Percentiles rank a stretch among this genome's conserved stretches.
These are phyloP conservation scores for Camponotus pennsylvanicus DNA, from an alignment of 1,140 invertebrate genomes.

Conservation along the genomic window DNA sequence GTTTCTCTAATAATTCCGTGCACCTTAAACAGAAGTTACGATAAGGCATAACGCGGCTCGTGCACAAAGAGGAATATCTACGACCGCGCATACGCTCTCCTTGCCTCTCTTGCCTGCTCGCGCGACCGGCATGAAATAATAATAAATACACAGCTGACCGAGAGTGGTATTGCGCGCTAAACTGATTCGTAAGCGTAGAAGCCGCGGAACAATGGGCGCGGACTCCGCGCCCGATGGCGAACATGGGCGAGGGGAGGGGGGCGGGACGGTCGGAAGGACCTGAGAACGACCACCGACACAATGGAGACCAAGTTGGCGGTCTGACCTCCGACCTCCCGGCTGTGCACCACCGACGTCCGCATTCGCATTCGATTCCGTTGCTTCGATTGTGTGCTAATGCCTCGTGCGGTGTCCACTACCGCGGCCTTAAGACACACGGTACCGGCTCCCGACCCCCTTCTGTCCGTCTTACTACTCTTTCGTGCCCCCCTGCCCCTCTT, in stretches of 20 bases:
- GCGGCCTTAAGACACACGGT: slow-evolving; percentile 61
- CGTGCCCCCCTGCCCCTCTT: not conserved
- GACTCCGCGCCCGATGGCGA: slow-evolving; percentile 64
- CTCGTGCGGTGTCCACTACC: slow-evolving; percentile 76
- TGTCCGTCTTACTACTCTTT: slow-evolving; percentile 27
- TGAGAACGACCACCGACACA: slow-evolving; percentile 80
- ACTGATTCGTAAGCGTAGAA: slow-evolving; percentile 85
- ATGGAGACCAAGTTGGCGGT: slow-evolving; percentile 85
- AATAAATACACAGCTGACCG: slow-evolving; percentile 74
- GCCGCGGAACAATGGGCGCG: slow-evolving; percentile 82
- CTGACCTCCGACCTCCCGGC: slow-evolving; percentile 82
- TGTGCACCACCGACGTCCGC: slow-evolving; percentile 78
- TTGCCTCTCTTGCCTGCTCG: not conserved
- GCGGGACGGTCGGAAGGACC: slow-evolving; percentile 48
- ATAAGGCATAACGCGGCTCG: slow-evolving; percentile 1
- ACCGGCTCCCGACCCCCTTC: slow-evolving; percentile 45
- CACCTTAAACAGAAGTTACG: slow-evolving; percentile 9
- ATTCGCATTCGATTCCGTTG: slow-evolving; percentile 82
- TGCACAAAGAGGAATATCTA: slow-evolving; percentile 62
- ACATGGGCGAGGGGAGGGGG: slow-evolving; percentile 62
- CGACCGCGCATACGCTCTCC: slow-evolving; percentile 38
- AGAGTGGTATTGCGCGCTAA: slow-evolving; percentile 76
- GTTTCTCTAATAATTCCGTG: not conserved
- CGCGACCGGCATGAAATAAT: slow-evolving; percentile 69
- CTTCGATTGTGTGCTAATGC: slow-evolving; percentile 86